A percentile compares a stretch with the other conserved stretches of the same genome.
Evolutionary conservation across 2,113 vertebrate genomes (phyloP).

Genomic region (Pluvianellus socialis): DNA sequence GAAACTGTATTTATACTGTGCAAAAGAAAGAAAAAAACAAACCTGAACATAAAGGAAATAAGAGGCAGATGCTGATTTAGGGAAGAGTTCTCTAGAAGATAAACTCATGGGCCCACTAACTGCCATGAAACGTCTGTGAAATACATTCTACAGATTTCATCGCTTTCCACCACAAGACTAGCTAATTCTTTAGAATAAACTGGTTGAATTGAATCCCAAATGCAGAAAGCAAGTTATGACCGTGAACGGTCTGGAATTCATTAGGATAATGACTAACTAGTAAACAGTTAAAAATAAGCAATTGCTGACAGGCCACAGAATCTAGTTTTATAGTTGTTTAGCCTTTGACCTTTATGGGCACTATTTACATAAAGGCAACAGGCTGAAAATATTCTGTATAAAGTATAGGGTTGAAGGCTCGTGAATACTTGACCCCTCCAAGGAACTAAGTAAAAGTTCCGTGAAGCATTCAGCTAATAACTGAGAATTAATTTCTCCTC

Average conservation of each 20-base stretch:
- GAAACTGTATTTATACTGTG: neutral
- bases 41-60: neutral
- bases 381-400: neutral
- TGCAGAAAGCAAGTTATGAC: neutral
- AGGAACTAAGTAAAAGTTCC: neutral
- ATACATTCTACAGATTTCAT: neutral
- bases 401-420: neutral
- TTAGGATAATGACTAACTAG: neutral
- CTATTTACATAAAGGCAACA: neutral
- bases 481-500: neutral
- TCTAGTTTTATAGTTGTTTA: neutral
- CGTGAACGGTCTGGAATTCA: constrained; percentile 4
- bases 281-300: neutral
- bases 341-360: neutral
- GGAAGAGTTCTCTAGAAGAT: neutral
- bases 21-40: neutral
- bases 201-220: neutral
- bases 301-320: neutral
- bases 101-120: neutral
- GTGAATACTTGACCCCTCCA: neutral
- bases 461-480: neutral
- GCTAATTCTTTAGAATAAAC: neutral
- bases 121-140: neutral
- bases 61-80: neutral
- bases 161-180: neutral